Evolutionary conservation across 2,888 invertebrate species (phyloP), one percentile per base, ranked within the genome.

Genomic region (Drosophila fungiperda): DNA sequence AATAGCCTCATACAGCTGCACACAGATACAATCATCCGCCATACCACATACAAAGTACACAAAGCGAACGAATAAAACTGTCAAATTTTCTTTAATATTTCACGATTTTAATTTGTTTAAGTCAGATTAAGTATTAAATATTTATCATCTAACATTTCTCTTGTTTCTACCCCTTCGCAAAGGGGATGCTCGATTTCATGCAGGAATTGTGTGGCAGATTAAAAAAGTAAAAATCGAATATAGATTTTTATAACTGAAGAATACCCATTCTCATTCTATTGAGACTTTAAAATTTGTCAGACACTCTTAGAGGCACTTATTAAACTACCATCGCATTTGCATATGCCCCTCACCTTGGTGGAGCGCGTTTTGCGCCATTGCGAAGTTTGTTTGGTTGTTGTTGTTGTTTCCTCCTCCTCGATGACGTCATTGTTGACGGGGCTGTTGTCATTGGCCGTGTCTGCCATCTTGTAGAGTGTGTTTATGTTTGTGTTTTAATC

Each of bases 331-430:
- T 77, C 69, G 68, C 42, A 26, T n/a, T 52, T 38, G 17, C n/a
- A 36, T 29, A 12, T 32, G 20, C 42, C 65, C 38, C 80, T 78
- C 79, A 87, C 87, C 87, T 87, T 87, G 68, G 91, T 88, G 71
- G 90, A 82, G 72, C 86, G 86, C 65, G 81, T 91, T 78, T 90
- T 91, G 72, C 76, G 91, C 91, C 91, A 91, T 76, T 90, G 87
- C 53, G 92, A 90, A 75, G 90, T 81, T 69, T 84, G 83, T 67
- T 85, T 90, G 61, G 86, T 87, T 33, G 83, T 90, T 49, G 86
- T 84, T 48, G 87, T 81, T 64, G 80, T 66, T 66, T 81, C 88
- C 54, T 89, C 79, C 42, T 81, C 81, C 57, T 76, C 80, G 55
- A 74, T 78, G 74, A 81, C 78, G 60, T 87, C 87, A 60, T 78